These are phyloP conservation scores for Umimayanthus kanabou DNA, from an alignment of 92 coral and sea anemone genomes.

Conservation along the genomic window DNA sequence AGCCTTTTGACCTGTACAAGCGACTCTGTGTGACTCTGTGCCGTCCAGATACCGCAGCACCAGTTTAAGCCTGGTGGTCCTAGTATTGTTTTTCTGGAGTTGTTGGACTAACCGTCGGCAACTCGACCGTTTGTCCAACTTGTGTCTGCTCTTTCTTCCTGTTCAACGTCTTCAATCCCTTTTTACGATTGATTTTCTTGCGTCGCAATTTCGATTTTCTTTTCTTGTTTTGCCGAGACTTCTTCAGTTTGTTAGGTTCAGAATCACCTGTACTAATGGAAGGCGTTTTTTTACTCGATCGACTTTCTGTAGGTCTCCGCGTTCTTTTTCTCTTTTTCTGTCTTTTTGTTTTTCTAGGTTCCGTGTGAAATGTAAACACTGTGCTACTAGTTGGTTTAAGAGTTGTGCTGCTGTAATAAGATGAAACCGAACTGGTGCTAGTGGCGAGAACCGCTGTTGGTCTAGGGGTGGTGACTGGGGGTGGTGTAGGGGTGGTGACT, in stretches of 20 bases:
- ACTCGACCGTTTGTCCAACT: conserved; percentile 3
- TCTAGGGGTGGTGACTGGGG: conserved; percentile 13
- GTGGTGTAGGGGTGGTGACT: neutral
- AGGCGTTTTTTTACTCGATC: neutral
- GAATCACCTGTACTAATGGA: neutral
- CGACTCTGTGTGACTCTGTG: no score
- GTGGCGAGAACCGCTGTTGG: neutral
- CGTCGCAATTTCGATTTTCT: conserved; percentile 33
- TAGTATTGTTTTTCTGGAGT: neutral
- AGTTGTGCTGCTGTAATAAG: neutral
- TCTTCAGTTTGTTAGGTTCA: neutral
- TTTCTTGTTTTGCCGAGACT: conserved; percentile 16
- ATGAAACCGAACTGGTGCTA: neutral
- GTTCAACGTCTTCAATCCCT: neutral
- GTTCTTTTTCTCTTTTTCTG: neutral
- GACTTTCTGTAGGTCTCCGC: conserved; percentile 3
- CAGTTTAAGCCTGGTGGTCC: neutral
- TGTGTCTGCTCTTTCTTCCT: neutral
- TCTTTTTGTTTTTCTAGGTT: neutral
- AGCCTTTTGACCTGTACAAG: no score
- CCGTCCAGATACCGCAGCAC: neutral
- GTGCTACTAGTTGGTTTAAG: neutral
- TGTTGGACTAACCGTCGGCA: neutral
- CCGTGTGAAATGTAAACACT: neutral
- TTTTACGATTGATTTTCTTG: conserved; percentile 17